phyloP scores from a whole-genome alignment of 2,113 vertebrate species.

The Phalacrocorax brasilianus region DNA sequence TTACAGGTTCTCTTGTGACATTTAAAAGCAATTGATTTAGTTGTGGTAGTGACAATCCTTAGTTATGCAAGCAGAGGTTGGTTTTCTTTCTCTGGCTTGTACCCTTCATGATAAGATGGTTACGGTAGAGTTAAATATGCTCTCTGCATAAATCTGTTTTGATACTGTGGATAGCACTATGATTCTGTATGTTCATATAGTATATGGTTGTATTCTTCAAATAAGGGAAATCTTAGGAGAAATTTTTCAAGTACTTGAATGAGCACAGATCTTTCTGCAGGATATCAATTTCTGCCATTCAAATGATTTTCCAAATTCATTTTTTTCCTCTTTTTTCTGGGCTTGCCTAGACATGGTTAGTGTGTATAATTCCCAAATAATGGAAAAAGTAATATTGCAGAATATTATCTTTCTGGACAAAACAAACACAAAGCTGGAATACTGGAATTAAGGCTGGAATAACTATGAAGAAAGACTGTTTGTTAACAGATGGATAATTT shows the following conservation, averaged over 20 bases:
- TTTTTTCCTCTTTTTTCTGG: conserved; percentile 31
- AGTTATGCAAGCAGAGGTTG: neutral
- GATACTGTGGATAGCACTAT: neutral
- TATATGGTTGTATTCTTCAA: neutral
- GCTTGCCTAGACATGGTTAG: neutral
- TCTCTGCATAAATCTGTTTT: neutral
- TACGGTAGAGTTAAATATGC: neutral
- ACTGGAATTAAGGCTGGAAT: conserved; percentile 6
- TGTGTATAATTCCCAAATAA: conserved; percentile 37
- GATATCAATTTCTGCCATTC: neutral
- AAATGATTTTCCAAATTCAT: neutral
- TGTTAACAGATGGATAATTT: neutral
- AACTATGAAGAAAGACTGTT: neutral
- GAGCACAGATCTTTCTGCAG: neutral
- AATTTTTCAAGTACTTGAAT: neutral
- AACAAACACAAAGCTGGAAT: conserved; percentile 15
- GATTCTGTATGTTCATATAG: neutral
- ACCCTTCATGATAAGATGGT: neutral
- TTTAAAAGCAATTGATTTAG: neutral
- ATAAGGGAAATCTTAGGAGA: neutral
- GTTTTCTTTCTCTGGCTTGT: neutral
- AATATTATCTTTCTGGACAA: conserved; percentile 33
- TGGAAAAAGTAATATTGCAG: conserved; percentile 44
- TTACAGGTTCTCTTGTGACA: neutral
- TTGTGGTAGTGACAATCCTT: neutral